Base-by-base conservation (phyloP, 64 coral and sea anemone genomes). In the Catalaphyllia jardinei region DNA sequence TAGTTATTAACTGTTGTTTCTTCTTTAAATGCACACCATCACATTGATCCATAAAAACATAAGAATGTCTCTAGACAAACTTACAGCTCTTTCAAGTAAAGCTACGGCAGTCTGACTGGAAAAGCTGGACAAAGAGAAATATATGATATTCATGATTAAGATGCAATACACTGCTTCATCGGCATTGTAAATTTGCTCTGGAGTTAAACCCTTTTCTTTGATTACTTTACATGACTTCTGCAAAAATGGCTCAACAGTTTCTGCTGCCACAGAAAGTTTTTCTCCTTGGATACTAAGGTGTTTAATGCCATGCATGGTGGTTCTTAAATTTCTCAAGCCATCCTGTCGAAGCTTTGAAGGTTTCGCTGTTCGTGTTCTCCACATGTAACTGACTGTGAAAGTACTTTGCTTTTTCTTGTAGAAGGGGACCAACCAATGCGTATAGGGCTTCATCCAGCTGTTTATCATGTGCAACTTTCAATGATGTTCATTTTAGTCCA, bases 171-270 rank as follows among this genome's bases (percentile, higher is more conserved):
- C n/a, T 33, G 65, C 72, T 86, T 86, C 63, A 17, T 86, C 82
- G 0, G 61, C 82, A 19, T 71, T 86, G 82, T 86, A 72, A 31
- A 86, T 49, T 86, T 86, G 60, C 67, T 86, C 29, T 8, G 88
- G 18, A 4, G 52, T 78, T 59, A 90, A 67, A 29, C 62, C 39
- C 20, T 72, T 90, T 59, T 65, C 88, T 16, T 90, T 46, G 28
- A 82, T 90, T 54, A 90, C 78, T 90, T 82, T 57, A 39, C 22
- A 31, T 54, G 80, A 39, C n/a, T 89, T 89, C 51, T 80, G 62
- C 39, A 89, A 35, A 71, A 89, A 89, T 42, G 77, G 88, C 10
- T 80, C 76, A 35, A 89, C 62, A 62, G 76, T 71, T 76, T 89
- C 76, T 80, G 7, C n/a, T 78, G 76, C 76, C 16, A 38, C 31